Conservation (phyloP, 2,888 invertebrate species). For the Crocallis elinguaria region DNA sequence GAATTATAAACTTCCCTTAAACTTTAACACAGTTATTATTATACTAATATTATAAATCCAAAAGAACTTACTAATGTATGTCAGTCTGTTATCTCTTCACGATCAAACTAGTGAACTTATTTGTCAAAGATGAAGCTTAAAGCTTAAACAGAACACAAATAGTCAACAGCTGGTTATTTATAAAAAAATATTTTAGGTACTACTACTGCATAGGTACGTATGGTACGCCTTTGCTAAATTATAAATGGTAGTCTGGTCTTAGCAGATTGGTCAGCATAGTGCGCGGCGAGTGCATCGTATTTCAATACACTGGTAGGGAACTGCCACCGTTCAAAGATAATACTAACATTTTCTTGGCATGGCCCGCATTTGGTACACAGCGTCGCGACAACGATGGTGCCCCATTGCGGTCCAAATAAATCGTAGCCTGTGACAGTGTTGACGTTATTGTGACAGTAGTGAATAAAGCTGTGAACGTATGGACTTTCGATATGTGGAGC, state of each 20-base stretch:
- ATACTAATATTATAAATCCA: too few relatives aligned
- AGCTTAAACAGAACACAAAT: too few relatives aligned
- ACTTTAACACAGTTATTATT: too few relatives aligned
- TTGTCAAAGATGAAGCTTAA: too few relatives aligned
- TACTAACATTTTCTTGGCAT: conserved; percentile 27
- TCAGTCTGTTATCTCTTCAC: too few relatives aligned
- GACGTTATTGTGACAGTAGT: conserved; percentile 23
- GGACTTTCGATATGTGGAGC: conserved; percentile 46
- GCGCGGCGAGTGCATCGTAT: conserved; percentile 1
- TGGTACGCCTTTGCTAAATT: not conserved
- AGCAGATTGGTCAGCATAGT: conserved; percentile 2
- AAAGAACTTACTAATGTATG: too few relatives aligned
- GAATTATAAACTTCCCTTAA: too few relatives aligned
- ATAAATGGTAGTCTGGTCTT: not conserved
- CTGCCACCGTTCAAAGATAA: conserved; percentile 30
- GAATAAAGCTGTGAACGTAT: conserved; percentile 44
- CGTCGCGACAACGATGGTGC: conserved; percentile 29
- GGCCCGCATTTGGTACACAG: conserved; percentile 29
- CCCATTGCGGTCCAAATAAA: conserved; percentile 10
- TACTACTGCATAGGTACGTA: too few relatives aligned
- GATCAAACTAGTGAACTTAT: too few relatives aligned
- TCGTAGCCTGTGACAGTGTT: conserved; percentile 19
- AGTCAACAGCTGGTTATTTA: too few relatives aligned
- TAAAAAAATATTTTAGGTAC: too few relatives aligned
- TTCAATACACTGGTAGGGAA: conserved; percentile 31